These are phyloP conservation scores for Tinamus guttatus DNA, from an alignment of 2,113 vertebrate species.

Conservation along the genomic window DNA sequence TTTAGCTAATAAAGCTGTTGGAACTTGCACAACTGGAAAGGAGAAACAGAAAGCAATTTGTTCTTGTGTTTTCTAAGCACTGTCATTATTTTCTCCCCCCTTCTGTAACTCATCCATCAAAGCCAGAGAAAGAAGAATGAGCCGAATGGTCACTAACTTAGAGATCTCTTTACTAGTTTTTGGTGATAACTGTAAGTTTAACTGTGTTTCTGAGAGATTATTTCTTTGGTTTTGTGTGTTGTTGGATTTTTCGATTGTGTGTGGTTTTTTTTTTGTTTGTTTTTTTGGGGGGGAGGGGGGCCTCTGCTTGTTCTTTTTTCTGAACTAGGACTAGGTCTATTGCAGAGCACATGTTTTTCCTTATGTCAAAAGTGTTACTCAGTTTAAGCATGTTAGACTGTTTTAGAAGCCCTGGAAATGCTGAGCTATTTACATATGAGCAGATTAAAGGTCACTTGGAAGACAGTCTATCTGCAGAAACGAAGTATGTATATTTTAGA, in stretches of 20 bases:
- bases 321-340: neutral
- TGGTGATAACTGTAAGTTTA: neutral
- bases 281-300: too few species aligned
- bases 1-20: neutral
- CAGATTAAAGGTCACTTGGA: neutral
- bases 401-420: neutral
- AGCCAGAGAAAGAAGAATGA: neutral
- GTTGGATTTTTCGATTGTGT: too few species aligned
- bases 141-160: neutral
- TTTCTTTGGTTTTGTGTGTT: neutral
- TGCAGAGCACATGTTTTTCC: neutral
- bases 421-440: neutral
- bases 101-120: neutral
- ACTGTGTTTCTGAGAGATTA: neutral
- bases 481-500: neutral
- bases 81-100: neutral
- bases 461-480: neutral
- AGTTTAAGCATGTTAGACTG: neutral
- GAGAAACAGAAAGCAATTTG: neutral
- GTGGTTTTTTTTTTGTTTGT: neutral
- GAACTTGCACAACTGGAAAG: neutral
- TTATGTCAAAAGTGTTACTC: neutral
- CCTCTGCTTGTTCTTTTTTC: too few species aligned
- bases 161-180: neutral
- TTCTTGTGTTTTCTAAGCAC: neutral